These are phyloP conservation scores for Ennomos fuscantarius DNA, from an alignment of 2,888 invertebrate genomes.

Conservation along the genomic window DNA sequence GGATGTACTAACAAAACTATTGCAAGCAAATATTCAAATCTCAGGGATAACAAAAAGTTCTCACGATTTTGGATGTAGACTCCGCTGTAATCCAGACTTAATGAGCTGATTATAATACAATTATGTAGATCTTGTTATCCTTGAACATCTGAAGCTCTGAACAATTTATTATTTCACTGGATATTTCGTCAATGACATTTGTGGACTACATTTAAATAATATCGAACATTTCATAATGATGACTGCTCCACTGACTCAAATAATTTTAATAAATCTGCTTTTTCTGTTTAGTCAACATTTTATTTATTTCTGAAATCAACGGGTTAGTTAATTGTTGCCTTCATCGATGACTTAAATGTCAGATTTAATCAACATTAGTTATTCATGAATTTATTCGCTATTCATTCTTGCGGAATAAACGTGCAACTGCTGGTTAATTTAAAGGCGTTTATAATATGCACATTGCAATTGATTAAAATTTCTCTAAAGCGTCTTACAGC, in stretches of 20 bases:
- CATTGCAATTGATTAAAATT: conserved; percentile 21
- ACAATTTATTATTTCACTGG: neutral
- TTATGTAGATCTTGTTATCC: conserved; percentile 21
- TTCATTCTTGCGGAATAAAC: conserved; percentile 21
- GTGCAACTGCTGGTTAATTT: conserved; percentile 14
- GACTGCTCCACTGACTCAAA: no score
- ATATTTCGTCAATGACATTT: neutral
- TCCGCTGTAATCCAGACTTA: conserved; percentile 16
- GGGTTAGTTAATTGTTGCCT: conserved; percentile 6
- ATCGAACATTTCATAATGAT: no score
- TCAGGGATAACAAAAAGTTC: conserved; percentile 21
- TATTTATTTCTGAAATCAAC: conserved; percentile 5
- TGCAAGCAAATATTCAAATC: conserved; percentile 14
- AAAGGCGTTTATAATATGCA: conserved; percentile 23
- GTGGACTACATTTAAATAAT: neutral
- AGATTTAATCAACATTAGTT: conserved; percentile 30
- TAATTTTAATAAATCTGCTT: no score
- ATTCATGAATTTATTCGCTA: conserved; percentile 20
- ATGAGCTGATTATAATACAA: conserved; percentile 28
- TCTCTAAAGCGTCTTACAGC: conserved; percentile 15
- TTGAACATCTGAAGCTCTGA: conserved; percentile 7
- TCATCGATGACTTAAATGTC: conserved; percentile 29
- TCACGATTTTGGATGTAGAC: conserved; percentile 29
- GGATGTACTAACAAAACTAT: conserved; percentile 4
- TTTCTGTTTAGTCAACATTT: neutral